A percentile compares a stretch with the other conserved stretches of the same genome.
These are phyloP conservation scores for Microtus pennsylvanicus DNA, from an alignment of 2,113 vertebrate genomes.

Conservation along the genomic window DNA sequence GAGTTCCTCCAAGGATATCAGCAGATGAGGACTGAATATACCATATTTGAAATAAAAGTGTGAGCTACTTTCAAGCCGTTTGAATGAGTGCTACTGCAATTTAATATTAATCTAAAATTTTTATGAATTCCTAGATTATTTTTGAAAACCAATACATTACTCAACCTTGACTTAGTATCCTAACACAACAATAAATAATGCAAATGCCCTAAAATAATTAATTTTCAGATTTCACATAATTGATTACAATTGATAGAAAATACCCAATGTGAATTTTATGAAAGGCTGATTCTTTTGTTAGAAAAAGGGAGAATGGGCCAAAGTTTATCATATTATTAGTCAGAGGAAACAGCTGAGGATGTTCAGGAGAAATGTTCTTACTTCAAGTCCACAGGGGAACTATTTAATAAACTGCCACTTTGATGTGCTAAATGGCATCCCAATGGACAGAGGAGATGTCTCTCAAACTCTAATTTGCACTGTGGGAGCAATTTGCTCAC, in stretches of 20 bases:
- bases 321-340: slow-evolving; percentile 9
- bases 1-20: neutral
- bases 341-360: neutral
- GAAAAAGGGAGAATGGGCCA: slow-evolving; percentile 18
- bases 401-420: slow-evolving; percentile 71
- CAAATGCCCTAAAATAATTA: slow-evolving; percentile 63
- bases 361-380: slow-evolving; percentile 23
- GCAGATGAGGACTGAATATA: neutral
- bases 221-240: slow-evolving; percentile 53
- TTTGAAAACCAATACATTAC: slow-evolving; percentile 25
- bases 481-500: slow-evolving; percentile 57
- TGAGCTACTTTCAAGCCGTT: slow-evolving; percentile 45
- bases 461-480: slow-evolving; percentile 55
- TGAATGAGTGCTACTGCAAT: neutral
- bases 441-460: neutral
- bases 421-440: slow-evolving; percentile 49
- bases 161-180: slow-evolving; percentile 43
- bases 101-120: slow-evolving; percentile 5
- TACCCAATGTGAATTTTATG: slow-evolving; percentile 17
- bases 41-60: slow-evolving; percentile 23
- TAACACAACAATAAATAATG: slow-evolving; percentile 61
- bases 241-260: slow-evolving; percentile 38
- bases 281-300: neutral
- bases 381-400: neutral
- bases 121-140: slow-evolving; percentile 25